These are phyloP conservation scores for Gortyna flavago DNA, from an alignment of 2,888 invertebrate genomes.

Conservation along the genomic window DNA sequence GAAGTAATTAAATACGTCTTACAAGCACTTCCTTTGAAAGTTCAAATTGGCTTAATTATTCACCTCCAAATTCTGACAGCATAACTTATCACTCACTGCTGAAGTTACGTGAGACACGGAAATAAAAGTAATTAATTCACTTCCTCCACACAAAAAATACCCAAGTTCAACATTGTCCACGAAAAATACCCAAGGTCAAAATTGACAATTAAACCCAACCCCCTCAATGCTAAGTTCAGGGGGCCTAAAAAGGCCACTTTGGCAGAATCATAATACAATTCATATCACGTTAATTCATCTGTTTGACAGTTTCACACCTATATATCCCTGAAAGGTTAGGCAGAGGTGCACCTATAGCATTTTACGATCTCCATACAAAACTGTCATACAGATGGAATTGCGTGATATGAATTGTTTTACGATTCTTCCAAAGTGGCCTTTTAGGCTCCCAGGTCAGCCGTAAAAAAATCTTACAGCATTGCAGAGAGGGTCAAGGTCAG, in stretches of 20 bases:
- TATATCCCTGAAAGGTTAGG: no score
- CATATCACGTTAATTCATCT: no score
- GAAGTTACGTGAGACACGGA: slow-evolving; percentile 30
- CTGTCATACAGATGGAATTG: no score
- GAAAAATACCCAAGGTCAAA: slow-evolving; percentile 30
- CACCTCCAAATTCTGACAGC: slow-evolving; percentile 1
- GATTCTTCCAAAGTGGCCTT: no score
- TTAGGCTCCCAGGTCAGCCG: no score
- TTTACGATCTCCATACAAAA: no score
- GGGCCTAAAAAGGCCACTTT: no score
- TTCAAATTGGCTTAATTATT: slow-evolving; percentile 18
- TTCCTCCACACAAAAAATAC: neutral
- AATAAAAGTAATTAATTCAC: slow-evolving; percentile 39
- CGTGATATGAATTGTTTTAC: no score
- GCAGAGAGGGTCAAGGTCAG: slow-evolving; percentile 48
- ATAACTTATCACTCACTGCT: slow-evolving; percentile 18
- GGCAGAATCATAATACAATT: no score
- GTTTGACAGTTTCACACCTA: no score
- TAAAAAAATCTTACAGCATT: slow-evolving; percentile 44
- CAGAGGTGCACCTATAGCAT: no score
- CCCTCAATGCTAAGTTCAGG: slow-evolving; percentile 11
- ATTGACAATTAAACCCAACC: slow-evolving; percentile 8
- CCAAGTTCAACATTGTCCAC: slow-evolving; percentile 22
- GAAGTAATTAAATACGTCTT: neutral
- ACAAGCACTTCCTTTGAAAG: neutral